phyloP scores from a whole-genome alignment of 2,888 invertebrate species.

The Idaea aversata region DNA sequence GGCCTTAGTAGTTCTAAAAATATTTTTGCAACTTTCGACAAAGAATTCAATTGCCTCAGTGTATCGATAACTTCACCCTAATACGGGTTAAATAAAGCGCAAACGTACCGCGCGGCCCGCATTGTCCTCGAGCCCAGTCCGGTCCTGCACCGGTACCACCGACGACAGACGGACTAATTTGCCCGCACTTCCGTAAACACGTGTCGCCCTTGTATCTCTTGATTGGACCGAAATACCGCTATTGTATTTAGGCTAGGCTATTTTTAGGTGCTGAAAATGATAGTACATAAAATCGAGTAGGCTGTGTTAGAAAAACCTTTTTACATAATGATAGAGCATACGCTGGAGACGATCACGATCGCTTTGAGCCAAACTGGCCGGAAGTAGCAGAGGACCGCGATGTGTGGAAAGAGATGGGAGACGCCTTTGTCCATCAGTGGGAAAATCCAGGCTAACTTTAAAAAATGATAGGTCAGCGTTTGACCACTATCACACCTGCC shows the following conservation, averaged over 20 bases:
- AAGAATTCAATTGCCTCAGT: neutral
- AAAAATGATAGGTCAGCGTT: no score
- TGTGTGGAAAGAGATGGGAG: no score
- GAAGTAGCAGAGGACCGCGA: no score
- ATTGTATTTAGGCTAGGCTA: neutral
- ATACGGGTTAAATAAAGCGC: slow-evolving; percentile 12
- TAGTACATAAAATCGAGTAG: no score
- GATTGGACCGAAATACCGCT: slow-evolving; percentile 14
- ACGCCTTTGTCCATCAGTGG: no score
- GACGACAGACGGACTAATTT: slow-evolving; percentile 25
- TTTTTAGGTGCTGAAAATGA: no score
- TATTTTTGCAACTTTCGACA: neutral
- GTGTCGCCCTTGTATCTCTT: slow-evolving; percentile 20
- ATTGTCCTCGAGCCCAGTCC: slow-evolving; percentile 7
- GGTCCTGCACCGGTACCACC: neutral
- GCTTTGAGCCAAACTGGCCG: no score
- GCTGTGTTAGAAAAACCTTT: no score
- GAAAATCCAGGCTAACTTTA: no score
- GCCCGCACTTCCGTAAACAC: slow-evolving; percentile 20
- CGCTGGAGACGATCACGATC: no score
- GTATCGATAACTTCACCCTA: neutral
- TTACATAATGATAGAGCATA: no score
- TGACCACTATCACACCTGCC: no score
- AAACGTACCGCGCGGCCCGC: slow-evolving; percentile 5
- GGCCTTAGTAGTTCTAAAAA: neutral